Conservation (phyloP, 2,888 invertebrate genomes). For the Myopa tessellatipennis region DNA sequence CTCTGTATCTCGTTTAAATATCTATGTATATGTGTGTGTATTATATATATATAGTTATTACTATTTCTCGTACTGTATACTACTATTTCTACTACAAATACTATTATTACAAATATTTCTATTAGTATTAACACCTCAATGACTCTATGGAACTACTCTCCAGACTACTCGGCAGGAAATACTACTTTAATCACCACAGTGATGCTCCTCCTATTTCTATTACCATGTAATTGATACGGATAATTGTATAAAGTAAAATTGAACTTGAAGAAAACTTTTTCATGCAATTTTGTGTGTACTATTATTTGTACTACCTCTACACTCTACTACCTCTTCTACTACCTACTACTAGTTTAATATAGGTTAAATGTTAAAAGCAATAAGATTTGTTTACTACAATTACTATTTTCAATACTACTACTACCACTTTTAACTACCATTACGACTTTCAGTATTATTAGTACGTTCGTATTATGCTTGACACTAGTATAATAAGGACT, state of each 20-base stretch:
- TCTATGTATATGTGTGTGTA: conserved; percentile 26
- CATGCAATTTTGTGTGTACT: background rate
- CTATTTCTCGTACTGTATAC: background rate
- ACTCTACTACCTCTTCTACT: conserved; percentile 9
- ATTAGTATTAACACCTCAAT: background rate
- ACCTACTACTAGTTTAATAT: too few relatives aligned
- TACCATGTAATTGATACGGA: too few relatives aligned
- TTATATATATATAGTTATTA: conserved; percentile 15
- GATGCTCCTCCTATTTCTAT: background rate
- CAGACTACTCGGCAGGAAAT: background rate
- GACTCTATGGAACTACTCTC: background rate
- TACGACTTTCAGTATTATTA: too few relatives aligned
- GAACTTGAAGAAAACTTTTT: too few relatives aligned
- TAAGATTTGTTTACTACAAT: background rate
- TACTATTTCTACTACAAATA: background rate
- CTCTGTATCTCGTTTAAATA: conserved; percentile 18
- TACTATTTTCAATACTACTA: background rate
- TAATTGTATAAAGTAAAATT: too few relatives aligned
- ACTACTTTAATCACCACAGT: background rate
- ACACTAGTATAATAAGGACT: too few relatives aligned
- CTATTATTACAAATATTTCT: background rate
- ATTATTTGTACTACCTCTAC: background rate
- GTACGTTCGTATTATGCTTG: too few relatives aligned
- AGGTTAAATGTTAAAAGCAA: too few relatives aligned
- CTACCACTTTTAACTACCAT: background rate